Evolutionary conservation across 2,888 invertebrate species (phyloP).

Genomic region (Meliscaeva auricollis): DNA sequence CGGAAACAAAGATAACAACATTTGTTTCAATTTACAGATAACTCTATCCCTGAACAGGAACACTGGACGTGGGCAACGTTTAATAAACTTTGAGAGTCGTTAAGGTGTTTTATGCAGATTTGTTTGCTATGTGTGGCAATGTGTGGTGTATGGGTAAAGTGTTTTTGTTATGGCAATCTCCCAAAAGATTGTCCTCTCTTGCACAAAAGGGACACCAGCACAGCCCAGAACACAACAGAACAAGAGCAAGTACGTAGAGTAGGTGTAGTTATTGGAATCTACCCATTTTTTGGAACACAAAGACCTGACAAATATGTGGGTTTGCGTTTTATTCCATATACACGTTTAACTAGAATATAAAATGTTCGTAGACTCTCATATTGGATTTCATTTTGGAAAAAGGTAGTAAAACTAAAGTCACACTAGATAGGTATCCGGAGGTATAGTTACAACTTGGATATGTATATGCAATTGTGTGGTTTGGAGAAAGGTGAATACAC

Average conservation of each 20-base stretch:
- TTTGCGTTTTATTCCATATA: slow-evolving; percentile 5
- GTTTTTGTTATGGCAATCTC: slow-evolving; percentile 54
- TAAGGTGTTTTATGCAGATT: slow-evolving; percentile 72
- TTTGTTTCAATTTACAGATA: slow-evolving; percentile 70
- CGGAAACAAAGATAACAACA: slow-evolving; percentile 31
- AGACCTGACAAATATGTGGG: slow-evolving; percentile 27
- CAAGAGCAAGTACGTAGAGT: background rate
- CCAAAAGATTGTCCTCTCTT: slow-evolving; percentile 31
- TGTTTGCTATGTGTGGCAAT: slow-evolving; percentile 41
- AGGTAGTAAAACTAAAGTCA: slow-evolving; percentile 8
- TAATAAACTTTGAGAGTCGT: slow-evolving; percentile 71
- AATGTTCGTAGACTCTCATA: slow-evolving; percentile 45
- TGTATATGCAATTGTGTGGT: slow-evolving; percentile 44
- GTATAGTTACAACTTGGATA: slow-evolving; percentile 38
- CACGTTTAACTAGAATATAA: slow-evolving; percentile 17
- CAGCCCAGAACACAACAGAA: background rate
- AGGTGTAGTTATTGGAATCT: slow-evolving; percentile 22
- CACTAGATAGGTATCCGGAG: background rate
- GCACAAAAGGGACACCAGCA: slow-evolving; percentile 33
- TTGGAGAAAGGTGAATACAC: slow-evolving; percentile 21
- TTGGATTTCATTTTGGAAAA: slow-evolving; percentile 56
- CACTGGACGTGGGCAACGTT: slow-evolving; percentile 67
- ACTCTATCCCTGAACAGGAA: slow-evolving; percentile 23
- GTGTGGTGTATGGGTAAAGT: slow-evolving; percentile 28
- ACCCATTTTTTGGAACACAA: background rate